Evolutionary conservation across 1,140 invertebrate species (phyloP), one percentile per base, ranked within the genome.

Genomic region (Bathynomus jamesi): DNA sequence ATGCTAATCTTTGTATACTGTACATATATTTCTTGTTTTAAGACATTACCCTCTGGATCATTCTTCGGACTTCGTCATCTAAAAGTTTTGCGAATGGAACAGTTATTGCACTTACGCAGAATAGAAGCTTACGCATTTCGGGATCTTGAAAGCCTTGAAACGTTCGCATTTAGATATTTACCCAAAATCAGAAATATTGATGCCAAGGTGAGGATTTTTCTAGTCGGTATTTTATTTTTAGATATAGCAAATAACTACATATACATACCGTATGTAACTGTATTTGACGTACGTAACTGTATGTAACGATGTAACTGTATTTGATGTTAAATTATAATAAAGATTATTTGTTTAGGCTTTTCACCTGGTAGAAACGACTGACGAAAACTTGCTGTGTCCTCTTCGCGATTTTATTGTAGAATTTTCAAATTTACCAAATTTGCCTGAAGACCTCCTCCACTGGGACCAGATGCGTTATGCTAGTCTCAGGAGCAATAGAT

Each of bases 121-220:
- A 74, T 74, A n/a, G 72, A 74, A 4, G 69, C 62, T 30, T 74
- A 67, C 65, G 68, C 72, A 27, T 74, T 74, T 24, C 68, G 72
- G 0, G 67, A 74, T 61, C 64, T 74, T 1, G 8, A 13, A 40
- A 25, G 21, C 64, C 64, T 74, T n/a, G 68, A 74, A 28, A 74
- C 29, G 4, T 24, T 66, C 11, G 65, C 46, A 3, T 27, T 74
- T n/a, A 13, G 68, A 0, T 74, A 74, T 61, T n/a, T 67, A 28
- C 72, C 72, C 3, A 70, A 32, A 65, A 74, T 74, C 31, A 11
- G 40, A 24, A 28, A 7, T 28, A 30, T 74, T 27, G 28, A 69
- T 17, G 25, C 7, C 13, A 74, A 67, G 63, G 72, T 70, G 30
- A 64, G 64, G 40, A 0, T 64, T n/a, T n/a, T n/a, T n/a, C n/a